A percentile compares a stretch with the other conserved stretches of the same genome.
Conservation (phyloP, 1,140 invertebrate species). For the silkworm (Bombyx mori) region DNA sequence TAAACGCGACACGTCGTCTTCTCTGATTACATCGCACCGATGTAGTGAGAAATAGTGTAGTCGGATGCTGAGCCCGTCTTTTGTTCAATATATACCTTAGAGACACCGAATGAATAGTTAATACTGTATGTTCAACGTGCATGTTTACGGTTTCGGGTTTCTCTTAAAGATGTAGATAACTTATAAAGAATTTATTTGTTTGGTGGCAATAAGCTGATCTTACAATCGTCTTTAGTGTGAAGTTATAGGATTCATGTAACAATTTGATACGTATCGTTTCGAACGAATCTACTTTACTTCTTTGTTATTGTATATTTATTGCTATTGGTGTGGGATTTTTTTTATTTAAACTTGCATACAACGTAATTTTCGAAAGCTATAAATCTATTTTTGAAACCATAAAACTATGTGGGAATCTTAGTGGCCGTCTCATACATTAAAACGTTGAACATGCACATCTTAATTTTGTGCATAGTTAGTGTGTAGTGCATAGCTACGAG, state of each 20-base stretch:
- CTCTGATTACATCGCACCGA: slow-evolving; percentile 70
- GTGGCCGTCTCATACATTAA: slow-evolving; percentile 7
- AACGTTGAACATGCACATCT: slow-evolving; percentile 10
- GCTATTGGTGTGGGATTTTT: background rate
- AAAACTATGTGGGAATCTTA: slow-evolving; percentile 6
- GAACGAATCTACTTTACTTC: slow-evolving; percentile 1
- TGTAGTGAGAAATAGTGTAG: slow-evolving; percentile 69
- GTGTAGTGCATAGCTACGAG: no score
- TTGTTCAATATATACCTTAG: slow-evolving; percentile 66
- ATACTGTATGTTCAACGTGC: slow-evolving; percentile 56
- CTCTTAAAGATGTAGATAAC: slow-evolving; percentile 65
- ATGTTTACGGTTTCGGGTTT: slow-evolving; percentile 69
- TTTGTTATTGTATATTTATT: background rate
- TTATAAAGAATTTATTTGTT: slow-evolving; percentile 59
- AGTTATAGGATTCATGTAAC: slow-evolving; percentile 35
- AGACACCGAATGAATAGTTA: slow-evolving; percentile 66
- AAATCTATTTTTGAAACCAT: slow-evolving; percentile 11
- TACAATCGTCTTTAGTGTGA: slow-evolving; percentile 53
- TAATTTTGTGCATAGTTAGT: slow-evolving; percentile 3
- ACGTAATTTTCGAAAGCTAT: slow-evolving; percentile 7
- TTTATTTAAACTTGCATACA: slow-evolving; percentile 3
- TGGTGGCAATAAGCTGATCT: slow-evolving; percentile 62
- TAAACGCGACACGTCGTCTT: slow-evolving; percentile 69
- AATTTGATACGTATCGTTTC: slow-evolving; percentile 31
- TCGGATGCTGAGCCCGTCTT: slow-evolving; percentile 64